These are phyloP conservation scores for Xyrauchen texanus DNA, from an alignment of 2,113 vertebrate species.

Conservation along the genomic window DNA sequence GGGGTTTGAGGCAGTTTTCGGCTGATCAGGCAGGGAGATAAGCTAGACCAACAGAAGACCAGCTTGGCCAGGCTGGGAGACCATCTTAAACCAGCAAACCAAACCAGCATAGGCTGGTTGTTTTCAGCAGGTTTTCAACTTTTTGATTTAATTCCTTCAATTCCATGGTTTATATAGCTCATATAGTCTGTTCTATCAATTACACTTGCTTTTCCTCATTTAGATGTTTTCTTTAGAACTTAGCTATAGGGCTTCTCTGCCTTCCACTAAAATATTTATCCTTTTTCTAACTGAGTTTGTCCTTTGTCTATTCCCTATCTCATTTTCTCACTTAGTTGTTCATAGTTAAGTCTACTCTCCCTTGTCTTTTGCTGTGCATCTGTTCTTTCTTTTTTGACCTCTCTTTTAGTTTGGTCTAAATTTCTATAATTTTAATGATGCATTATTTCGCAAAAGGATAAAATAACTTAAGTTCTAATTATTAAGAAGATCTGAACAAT, in stretches of 20 bases:
- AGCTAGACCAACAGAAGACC: too few relatives aligned
- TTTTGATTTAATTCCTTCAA: background rate
- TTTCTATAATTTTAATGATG: too few relatives aligned
- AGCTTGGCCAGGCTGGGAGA: too few relatives aligned
- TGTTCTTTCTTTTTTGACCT: conserved; percentile 13
- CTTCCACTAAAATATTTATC: conserved; percentile 3
- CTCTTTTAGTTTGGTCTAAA: background rate
- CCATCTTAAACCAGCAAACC: too few relatives aligned
- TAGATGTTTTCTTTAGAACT: background rate
- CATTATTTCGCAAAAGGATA: background rate
- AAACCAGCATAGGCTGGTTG: too few relatives aligned
- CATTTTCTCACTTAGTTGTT: background rate
- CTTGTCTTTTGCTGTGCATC: conserved; percentile 1
- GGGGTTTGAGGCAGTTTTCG: too few relatives aligned
- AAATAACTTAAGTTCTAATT: background rate
- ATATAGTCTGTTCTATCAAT: background rate
- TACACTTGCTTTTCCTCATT: background rate
- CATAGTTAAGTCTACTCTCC: too few relatives aligned
- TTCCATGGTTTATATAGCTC: conserved; percentile 16
- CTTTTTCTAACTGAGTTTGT: conserved; percentile 21
- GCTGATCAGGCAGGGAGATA: too few relatives aligned
- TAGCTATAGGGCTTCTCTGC: background rate
- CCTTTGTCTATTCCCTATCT: background rate
- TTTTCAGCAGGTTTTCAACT: background rate
- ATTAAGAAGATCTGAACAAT: conserved; percentile 1